Evolutionary conservation across 2,888 invertebrate genomes (phyloP), one percentile per base, ranked within the genome.

Genomic region (Athripsodes cinereus): DNA sequence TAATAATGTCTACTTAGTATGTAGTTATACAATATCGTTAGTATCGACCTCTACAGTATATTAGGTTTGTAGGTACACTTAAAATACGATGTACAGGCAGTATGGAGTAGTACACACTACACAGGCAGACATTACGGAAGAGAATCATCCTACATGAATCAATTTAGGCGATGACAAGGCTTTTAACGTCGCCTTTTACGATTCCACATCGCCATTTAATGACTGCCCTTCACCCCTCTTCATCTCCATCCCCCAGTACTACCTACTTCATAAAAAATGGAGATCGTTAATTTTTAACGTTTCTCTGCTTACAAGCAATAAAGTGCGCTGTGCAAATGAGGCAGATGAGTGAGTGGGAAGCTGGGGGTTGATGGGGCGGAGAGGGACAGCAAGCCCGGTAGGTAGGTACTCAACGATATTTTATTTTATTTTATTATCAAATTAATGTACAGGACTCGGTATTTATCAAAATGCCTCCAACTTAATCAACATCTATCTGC

Each of bases 131-230:
- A 40, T 40, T n/a, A 40, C 13, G 16, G 13, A 40, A 40, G 40
- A 3, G 5, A 40, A 40, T 40, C 40, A n/a, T 40, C 8, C n/a
- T 55, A 55, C 49, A 56, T 56, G 56, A 56, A 56, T 56, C 56
- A 56, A 56, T 56, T 56, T 56, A 50, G 50, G 56, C 50, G 52
- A 56, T 56, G 56, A 56, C 56, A 56, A 35, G 40, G 56, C 56
- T 56, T 56, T 56, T 56, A 56, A 40, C 56, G 51, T 52, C 56
- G 51, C 52, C 51, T 56, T 55, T 56, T 40, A 40, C 40, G 40
- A 40, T 16, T 40, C 40, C 16, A 40, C 40, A 40, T n/a, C 40
- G 40, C n/a, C 40, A 40, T 40, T 40, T 40, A 40, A 40, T 40
- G 40, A 40, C 40, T 40, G 40, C 40, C 40, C 40, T 40, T 16